Conservation (phyloP, 2,797 vertebrate species). For the Sphenopsis melanotis region DNA sequence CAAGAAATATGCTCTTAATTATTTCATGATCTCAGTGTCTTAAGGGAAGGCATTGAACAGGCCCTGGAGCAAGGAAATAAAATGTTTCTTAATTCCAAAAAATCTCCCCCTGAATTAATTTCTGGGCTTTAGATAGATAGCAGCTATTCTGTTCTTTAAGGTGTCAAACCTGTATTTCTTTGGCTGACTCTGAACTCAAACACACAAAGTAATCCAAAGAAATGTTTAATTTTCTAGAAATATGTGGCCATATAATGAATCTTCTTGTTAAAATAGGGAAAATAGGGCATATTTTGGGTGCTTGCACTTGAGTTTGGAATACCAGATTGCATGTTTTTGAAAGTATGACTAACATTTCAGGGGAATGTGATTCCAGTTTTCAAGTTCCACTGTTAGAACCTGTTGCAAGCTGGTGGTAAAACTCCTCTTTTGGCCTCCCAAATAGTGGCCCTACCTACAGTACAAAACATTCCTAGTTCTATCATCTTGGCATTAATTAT, state of each 20-base stretch:
- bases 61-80: not conserved
- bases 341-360: not conserved
- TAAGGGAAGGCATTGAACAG: constrained; percentile 12
- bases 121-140: not conserved
- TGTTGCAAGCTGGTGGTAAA: constrained; percentile 67
- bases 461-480: constrained; percentile 73
- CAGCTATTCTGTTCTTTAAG: not conserved
- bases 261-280: not conserved
- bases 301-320: not conserved
- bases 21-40: constrained; percentile 28
- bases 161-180: not conserved
- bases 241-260: not conserved
- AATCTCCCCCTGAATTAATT: not conserved
- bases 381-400: constrained; percentile 57
- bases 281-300: not conserved
- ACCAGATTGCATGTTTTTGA: not conserved
- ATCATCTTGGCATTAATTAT: constrained; percentile 77
- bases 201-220: not conserved
- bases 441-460: constrained; percentile 71
- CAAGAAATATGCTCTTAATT: constrained; percentile 33
- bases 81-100: not conserved
- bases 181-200: not conserved
- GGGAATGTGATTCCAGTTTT: constrained; percentile 8
- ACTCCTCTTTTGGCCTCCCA: constrained; percentile 73
- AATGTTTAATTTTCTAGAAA: not conserved